Conservation (phyloP, 2,113 vertebrate genomes). For the Chaenogobius annularis region DNA sequence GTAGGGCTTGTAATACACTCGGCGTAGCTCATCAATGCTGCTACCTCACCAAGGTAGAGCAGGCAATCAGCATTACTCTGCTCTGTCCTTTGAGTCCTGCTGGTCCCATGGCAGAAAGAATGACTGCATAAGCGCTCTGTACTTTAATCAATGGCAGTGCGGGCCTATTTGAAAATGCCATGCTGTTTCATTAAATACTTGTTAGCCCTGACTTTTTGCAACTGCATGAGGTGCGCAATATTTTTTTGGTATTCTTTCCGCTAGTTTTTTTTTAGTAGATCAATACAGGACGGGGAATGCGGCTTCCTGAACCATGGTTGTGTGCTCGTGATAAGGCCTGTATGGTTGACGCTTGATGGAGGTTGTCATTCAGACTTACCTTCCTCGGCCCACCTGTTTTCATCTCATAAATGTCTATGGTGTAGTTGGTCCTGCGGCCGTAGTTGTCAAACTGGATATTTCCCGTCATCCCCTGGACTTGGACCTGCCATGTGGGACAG, state of each 20-base stretch:
- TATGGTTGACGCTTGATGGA: constrained; percentile 16
- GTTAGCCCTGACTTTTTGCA: background rate
- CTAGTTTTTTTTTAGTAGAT: background rate
- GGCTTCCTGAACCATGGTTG: constrained; percentile 13
- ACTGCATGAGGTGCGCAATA: constrained; percentile 28
- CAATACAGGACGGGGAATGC: constrained; percentile 17
- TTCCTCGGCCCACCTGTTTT: constrained; percentile 90
- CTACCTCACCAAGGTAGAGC: constrained; percentile 37
- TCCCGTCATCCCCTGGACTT: constrained; percentile 97
- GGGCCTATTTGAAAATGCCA: constrained; percentile 19
- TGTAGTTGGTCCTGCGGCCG: constrained; percentile 96
- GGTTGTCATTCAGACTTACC: constrained; percentile 76
- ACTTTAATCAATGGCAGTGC: constrained; percentile 20
- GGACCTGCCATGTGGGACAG: constrained; percentile 80
- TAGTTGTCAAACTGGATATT: constrained; percentile 99
- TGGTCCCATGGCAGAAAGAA: constrained; percentile 1
- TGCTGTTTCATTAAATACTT: constrained; percentile 4
- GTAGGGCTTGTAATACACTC: constrained; percentile 38
- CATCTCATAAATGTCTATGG: constrained; percentile 97
- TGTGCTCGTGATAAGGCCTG: constrained; percentile 13
- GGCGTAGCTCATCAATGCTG: constrained; percentile 43
- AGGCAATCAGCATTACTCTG: constrained; percentile 36
- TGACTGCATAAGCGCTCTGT: constrained; percentile 16
- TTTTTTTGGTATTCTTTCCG: background rate
- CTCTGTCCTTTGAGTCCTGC: constrained; percentile 38